Evolutionary conservation across 2,797 vertebrate genomes (phyloP), one percentile per base, ranked within the genome.

Genomic region (Sandelia bainsii): DNA sequence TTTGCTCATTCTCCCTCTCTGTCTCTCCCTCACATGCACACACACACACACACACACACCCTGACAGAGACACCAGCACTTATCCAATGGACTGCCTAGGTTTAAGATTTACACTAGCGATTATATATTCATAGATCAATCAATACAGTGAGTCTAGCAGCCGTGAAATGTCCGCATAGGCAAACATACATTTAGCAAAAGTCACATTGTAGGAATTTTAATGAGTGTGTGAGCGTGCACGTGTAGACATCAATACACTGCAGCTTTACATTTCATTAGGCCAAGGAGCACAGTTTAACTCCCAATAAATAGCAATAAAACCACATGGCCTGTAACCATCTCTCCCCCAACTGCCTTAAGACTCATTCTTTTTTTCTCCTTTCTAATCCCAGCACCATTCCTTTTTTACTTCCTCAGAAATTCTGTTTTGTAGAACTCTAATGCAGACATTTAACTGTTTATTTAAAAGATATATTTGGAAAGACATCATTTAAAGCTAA

Each of bases 111-210:
- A 93, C 88, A 83, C 82, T 62, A 46, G 74, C 74, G 74, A 93
- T 93, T 93, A 93, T 86, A 88, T 88, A 94, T 94, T 93, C 89
- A 93, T 88, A 87, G 88, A 93, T 93, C 84, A 90, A 93, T 94
- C 93, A 87, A 93, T 93, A 90, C 60, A 42, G 56, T 57, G 79
- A 89, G 87, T 83, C 81, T 71, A 82, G 82, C 61, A 73, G 82
- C 75, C 69, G 63, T 79, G 81, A 87, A 84, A 69, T 50, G 71
- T 77, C 63, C 71, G 34, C 12, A 25, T 75, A 67, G 69, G 69
- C 80, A 69, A 82, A 84, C 75, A 79, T 83, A 66, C 73, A 81
- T 70, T 79, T 69, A 75, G 67, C 69, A 83, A 69, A 54, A 66
- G 70, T 80, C 66, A 39, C 68, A 75, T 17, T 69, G 82, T 42